Evolutionary conservation across 2,113 vertebrate genomes (phyloP), one percentile per base, ranked within the genome.

Genomic region (mouse (Mus musculus)): DNA sequence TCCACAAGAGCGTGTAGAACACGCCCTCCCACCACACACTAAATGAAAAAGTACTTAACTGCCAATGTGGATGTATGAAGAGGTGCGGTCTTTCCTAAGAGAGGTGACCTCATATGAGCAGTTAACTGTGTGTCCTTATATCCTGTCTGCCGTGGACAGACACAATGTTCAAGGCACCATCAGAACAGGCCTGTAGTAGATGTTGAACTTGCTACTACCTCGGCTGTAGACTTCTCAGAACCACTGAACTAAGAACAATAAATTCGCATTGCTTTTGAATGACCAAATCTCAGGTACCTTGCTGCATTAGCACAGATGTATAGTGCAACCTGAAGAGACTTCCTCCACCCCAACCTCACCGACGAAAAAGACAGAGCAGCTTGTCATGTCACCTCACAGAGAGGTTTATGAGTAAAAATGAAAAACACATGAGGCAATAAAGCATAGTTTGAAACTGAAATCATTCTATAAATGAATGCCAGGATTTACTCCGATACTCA

Each of bases 291-390:
- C 22, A 22, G 71, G 4, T 16, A 78, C 67, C 85, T 78, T 86
- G 22, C 36, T 85, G 33, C 5, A 54, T n/a, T 2, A 69, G 14
- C 26, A 86, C 39, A 76, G 61, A 89, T 46, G 87, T 39, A 54
- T 54, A 69, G 73, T 4, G 7, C 2, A 76, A 24, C 12, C 56
- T 17, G 14, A 81, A 36, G 19, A 49, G 46, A 69, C n/a, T 1
- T 9, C 20, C 49, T 4, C 49, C 52, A 13, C n/a, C 2, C 12
- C 20, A 52, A 13, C 24, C n/a, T 84, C 46, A 69, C 0, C 46
- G 52, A 67, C 52, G 49, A 89, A 63, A 46, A 5, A 7, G 28
- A 19, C 88, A 54, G 33, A 77, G 69, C 5, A 61, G 39, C 14
- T 12, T 49, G 1, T 26, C 30, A 22, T 30, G 56, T 9, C 30